Evolutionary conservation across 35 echinoderm and acorn worm species (phyloP).

Genomic region (Nesometra sesokonis): DNA sequence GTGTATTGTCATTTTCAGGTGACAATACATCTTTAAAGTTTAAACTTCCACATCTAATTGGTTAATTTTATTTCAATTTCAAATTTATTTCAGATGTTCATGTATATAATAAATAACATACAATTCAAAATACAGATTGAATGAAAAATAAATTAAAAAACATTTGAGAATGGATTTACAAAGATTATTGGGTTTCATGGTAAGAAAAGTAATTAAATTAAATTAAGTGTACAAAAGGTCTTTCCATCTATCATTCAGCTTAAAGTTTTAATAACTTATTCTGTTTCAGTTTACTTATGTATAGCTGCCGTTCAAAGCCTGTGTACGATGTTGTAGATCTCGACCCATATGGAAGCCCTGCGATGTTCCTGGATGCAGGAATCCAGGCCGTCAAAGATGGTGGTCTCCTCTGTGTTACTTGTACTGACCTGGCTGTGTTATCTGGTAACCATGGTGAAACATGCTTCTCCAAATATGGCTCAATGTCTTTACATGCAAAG

Average conservation of each 20-base stretch:
- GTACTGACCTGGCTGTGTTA: constrained; percentile 83
- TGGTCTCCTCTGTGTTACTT: constrained; percentile 82
- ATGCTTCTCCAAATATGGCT: constrained; percentile 80
- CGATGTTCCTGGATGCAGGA: constrained; percentile 59
- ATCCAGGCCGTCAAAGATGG: constrained; percentile 74
- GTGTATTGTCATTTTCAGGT: too few species aligned
- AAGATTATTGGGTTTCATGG: too few species aligned
- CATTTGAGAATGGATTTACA: not conserved
- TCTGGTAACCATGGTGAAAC: constrained; percentile 86
- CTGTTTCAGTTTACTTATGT: constrained; percentile 61
- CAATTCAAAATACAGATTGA: too few species aligned
- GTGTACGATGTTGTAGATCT: constrained; percentile 74
- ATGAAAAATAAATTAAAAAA: too few species aligned
- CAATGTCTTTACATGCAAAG: constrained; percentile 54
- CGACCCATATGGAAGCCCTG: constrained; percentile 75
- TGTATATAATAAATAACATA: too few species aligned
- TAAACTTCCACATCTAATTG: too few species aligned
- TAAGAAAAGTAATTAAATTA: too few species aligned
- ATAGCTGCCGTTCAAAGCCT: constrained; percentile 40
- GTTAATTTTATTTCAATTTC: too few species aligned
- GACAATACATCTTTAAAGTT: too few species aligned
- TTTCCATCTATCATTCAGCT: too few species aligned
- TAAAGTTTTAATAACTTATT: not conserved
- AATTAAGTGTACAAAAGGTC: too few species aligned
- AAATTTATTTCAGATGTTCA: too few species aligned